A percentile compares a stretch with the other conserved stretches of the same genome.
Conservation (phyloP, 2,888 invertebrate genomes). For the Thecophora atra region DNA sequence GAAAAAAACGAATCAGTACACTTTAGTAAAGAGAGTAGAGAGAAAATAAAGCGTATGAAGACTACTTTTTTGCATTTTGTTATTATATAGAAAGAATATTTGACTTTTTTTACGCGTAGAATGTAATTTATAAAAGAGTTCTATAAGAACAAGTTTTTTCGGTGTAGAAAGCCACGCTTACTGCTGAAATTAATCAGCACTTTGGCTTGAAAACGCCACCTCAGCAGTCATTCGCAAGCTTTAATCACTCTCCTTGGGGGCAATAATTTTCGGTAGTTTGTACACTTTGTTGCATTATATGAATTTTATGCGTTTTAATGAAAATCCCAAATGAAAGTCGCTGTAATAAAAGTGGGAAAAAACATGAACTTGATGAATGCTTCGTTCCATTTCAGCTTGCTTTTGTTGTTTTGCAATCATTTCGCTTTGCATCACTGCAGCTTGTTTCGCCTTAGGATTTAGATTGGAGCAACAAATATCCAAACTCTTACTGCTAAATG, state of each 20-base stretch:
- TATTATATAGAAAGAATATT: too few species aligned
- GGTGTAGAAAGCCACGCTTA: neutral
- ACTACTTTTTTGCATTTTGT: too few species aligned
- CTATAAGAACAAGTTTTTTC: neutral
- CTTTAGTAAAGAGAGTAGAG: too few species aligned
- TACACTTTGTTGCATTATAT: constrained; percentile 3
- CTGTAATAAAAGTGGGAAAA: neutral
- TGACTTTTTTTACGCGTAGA: too few species aligned
- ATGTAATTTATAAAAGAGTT: too few species aligned
- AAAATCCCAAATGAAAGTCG: constrained; percentile 15
- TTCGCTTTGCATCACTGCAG: neutral
- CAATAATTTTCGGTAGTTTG: constrained; percentile 1
- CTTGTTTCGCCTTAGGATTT: constrained; percentile 14
- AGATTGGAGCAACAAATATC: neutral
- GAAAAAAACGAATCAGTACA: neutral
- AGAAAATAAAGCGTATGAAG: too few species aligned
- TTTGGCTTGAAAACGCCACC: constrained; percentile 25
- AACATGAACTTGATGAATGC: constrained; percentile 13
- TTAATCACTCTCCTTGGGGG: constrained; percentile 33
- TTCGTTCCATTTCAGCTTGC: constrained; percentile 3
- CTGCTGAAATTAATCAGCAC: constrained; percentile 32
- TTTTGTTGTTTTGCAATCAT: neutral
- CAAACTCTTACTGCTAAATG: neutral
- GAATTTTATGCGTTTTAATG: neutral
- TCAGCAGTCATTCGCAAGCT: constrained; percentile 29